Conservation (phyloP, 2,113 vertebrate species). For the Crocuta crocuta region DNA sequence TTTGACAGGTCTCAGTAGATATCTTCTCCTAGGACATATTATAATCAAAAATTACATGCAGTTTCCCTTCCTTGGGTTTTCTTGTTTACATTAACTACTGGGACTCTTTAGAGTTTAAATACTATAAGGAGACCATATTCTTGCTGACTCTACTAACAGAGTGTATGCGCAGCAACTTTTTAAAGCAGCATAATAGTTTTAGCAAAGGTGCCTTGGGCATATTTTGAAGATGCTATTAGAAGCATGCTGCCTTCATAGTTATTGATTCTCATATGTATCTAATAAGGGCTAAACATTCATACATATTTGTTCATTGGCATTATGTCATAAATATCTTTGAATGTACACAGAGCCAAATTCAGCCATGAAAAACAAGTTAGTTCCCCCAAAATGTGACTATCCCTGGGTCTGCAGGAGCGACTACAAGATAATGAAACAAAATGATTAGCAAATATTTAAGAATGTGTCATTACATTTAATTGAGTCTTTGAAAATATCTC, state of each 20-base stretch:
- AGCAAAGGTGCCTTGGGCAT: slow-evolving; percentile 72
- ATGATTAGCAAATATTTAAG: not conserved
- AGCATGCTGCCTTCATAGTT: slow-evolving; percentile 75
- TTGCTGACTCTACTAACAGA: slow-evolving; percentile 79
- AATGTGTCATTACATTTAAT: not conserved
- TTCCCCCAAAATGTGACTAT: not conserved
- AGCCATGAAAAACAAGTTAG: not conserved
- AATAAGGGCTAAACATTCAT: slow-evolving; percentile 62
- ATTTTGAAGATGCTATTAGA: slow-evolving; percentile 77
- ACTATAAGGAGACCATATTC: slow-evolving; percentile 75
- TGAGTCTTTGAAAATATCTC: not conserved
- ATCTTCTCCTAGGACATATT: slow-evolving; percentile 78
- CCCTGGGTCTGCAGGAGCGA: not conserved
- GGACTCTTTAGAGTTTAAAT: slow-evolving; percentile 83
- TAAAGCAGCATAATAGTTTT: slow-evolving; percentile 72
- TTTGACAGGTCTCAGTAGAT: slow-evolving; percentile 75
- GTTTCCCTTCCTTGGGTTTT: slow-evolving; percentile 77
- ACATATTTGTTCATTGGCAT: slow-evolving; percentile 69
- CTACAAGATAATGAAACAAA: slow-evolving; percentile 17
- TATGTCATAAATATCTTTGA: slow-evolving; percentile 35
- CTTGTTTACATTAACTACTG: slow-evolving; percentile 80
- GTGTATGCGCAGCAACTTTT: slow-evolving; percentile 78
- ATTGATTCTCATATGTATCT: slow-evolving; percentile 63
- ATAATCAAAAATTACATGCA: slow-evolving; percentile 79
- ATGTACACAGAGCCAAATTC: not conserved